These are phyloP conservation scores for Agapornis canus DNA, from an alignment of 2,797 vertebrate genomes.

Conservation along the genomic window DNA sequence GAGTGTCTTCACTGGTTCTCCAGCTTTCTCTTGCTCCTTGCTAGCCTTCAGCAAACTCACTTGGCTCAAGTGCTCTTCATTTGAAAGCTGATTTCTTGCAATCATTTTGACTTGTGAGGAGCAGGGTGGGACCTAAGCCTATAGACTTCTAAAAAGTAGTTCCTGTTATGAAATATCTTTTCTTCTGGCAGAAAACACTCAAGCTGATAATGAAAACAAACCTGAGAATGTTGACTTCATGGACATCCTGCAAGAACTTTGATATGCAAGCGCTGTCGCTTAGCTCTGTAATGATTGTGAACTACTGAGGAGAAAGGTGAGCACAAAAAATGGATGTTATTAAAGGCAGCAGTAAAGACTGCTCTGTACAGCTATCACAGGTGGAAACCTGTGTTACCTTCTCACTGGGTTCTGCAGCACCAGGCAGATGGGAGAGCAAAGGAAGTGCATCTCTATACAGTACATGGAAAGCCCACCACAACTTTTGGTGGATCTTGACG, in stretches of 20 bases:
- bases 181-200: background rate
- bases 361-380: background rate
- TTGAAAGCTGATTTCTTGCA: background rate
- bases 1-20: background rate
- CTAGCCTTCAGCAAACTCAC: background rate
- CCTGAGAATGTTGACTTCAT: background rate
- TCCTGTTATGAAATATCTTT: background rate
- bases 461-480: background rate
- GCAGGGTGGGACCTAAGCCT: background rate
- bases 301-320: background rate
- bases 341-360: background rate
- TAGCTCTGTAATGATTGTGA: background rate
- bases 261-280: background rate
- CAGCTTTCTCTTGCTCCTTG: background rate
- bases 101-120: background rate
- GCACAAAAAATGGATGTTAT: background rate
- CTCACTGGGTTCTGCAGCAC: background rate
- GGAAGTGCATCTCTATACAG: background rate
- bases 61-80: background rate
- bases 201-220: background rate
- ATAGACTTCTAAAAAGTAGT: background rate
- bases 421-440: background rate
- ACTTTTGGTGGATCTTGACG: background rate
- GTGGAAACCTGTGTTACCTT: background rate
- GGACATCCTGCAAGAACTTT: background rate